A percentile compares a stretch with the other conserved stretches of the same genome.
phyloP scores from a whole-genome alignment of 2,888 invertebrate genomes.

The Andrena fulva region DNA sequence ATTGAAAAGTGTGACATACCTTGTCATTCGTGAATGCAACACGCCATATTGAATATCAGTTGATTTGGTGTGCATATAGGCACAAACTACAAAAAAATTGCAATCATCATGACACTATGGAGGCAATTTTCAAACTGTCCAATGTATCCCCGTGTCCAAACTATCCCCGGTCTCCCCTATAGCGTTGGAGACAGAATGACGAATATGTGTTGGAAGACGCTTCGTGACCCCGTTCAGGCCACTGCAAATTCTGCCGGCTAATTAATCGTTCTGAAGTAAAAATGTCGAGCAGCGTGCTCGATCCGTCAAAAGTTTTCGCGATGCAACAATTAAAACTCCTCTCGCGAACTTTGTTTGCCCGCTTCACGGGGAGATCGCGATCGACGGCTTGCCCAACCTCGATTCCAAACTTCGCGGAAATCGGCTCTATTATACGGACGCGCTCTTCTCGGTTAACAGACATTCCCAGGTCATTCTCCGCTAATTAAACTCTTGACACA shows the following conservation, averaged over 20 bases:
- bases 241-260: background rate
- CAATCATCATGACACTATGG: too few relatives aligned
- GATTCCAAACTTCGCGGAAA: constrained; percentile 15
- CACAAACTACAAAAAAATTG: too few relatives aligned
- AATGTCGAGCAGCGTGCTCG: background rate
- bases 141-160: too few relatives aligned
- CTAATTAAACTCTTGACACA: background rate
- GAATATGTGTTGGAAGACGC: background rate
- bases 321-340: constrained; percentile 41
- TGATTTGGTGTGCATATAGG: too few relatives aligned
- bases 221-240: background rate
- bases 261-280: constrained; percentile 26
- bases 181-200: background rate
- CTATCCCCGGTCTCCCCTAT: too few relatives aligned
- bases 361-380: constrained; percentile 21
- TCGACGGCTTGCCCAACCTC: constrained; percentile 22
- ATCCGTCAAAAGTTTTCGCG: constrained; percentile 29
- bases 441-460: constrained; percentile 7
- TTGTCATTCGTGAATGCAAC: too few relatives aligned
- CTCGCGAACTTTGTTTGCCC: constrained; percentile 27
- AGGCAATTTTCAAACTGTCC: too few relatives aligned
- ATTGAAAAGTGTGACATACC: too few relatives aligned
- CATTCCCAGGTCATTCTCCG: background rate
- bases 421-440: too few relatives aligned
- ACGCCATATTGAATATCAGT: too few relatives aligned